Conservation (phyloP, 1,140 invertebrate species). For the Panagrolaimus sp. region DNA sequence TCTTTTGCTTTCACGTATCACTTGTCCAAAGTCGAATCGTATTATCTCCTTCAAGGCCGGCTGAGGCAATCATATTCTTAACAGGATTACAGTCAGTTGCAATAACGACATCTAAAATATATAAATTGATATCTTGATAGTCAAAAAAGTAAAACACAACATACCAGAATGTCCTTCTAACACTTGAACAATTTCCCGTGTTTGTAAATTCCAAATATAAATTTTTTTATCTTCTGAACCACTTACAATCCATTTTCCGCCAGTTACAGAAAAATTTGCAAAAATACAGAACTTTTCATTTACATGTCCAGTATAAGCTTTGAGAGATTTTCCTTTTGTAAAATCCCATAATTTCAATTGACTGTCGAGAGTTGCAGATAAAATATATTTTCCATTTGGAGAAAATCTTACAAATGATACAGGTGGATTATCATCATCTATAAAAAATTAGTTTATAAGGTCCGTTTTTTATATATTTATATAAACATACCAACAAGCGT, state of each 20-base stretch:
- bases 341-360: constrained; percentile 99
- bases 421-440: constrained; percentile 89
- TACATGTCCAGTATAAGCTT: constrained; percentile 93
- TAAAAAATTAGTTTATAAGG: constrained; percentile 18
- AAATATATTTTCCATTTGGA: constrained; percentile 97
- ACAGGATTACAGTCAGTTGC: constrained; percentile 97
- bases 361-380: constrained; percentile 92
- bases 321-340: constrained; percentile 84
- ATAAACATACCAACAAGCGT: constrained; percentile 72
- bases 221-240: constrained; percentile 99
- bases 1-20: constrained; percentile 75
- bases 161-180: constrained; percentile 85
- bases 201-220: constrained; percentile 99
- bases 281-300: constrained; percentile 99
- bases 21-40: constrained; percentile 98
- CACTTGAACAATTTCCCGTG: constrained; percentile 97
- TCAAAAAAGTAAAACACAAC: constrained; percentile 19
- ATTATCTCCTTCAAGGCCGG: constrained; percentile 94
- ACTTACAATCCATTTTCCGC: constrained; percentile 99
- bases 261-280: constrained; percentile 98
- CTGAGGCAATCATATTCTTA: constrained; percentile 97
- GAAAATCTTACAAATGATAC: constrained; percentile 99
- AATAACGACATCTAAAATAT: constrained; percentile 80
- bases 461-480: not conserved
- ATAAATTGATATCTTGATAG: not conserved